Evolutionary conservation across 2,797 vertebrate species (phyloP).

Genomic region (Graptemys geographica): DNA sequence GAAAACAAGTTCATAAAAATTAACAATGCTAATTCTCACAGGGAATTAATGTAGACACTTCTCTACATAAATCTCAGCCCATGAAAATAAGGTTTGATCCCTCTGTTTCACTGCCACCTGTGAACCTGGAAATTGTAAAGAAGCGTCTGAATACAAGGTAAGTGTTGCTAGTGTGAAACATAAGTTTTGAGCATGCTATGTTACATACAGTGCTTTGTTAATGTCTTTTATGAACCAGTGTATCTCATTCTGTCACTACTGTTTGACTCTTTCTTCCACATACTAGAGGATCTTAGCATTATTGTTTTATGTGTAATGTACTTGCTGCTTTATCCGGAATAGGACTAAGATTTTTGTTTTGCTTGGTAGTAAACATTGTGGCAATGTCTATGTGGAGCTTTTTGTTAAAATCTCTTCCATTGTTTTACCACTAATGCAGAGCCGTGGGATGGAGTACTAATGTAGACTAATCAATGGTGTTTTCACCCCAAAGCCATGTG

Average conservation of each 20-base stretch:
- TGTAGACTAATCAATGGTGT: background rate
- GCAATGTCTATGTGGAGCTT: background rate
- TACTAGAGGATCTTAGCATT: rapidly evolving
- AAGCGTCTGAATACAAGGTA: conserved; percentile 89
- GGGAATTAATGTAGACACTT: conserved; percentile 45
- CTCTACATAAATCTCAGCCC: background rate
- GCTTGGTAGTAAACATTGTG: rapidly evolving
- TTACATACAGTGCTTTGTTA: background rate
- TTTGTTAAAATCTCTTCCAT: background rate
- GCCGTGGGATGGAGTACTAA: background rate
- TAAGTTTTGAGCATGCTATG: background rate
- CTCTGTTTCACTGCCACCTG: conserved; percentile 82
- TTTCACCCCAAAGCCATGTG: background rate
- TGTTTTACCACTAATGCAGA: background rate
- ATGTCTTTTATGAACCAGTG: background rate
- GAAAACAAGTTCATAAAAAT: background rate
- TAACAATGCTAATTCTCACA: conserved; percentile 40
- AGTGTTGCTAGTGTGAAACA: background rate
- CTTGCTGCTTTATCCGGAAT: background rate
- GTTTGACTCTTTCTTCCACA: rapidly evolving
- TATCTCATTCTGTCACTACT: background rate
- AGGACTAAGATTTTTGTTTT: background rate
- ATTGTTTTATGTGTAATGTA: background rate
- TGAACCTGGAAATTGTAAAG: conserved; percentile 88
- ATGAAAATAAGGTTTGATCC: conserved; percentile 79